Base-by-base conservation (phyloP, 2,113 vertebrate species). In the Melanerpes formicivorus region DNA sequence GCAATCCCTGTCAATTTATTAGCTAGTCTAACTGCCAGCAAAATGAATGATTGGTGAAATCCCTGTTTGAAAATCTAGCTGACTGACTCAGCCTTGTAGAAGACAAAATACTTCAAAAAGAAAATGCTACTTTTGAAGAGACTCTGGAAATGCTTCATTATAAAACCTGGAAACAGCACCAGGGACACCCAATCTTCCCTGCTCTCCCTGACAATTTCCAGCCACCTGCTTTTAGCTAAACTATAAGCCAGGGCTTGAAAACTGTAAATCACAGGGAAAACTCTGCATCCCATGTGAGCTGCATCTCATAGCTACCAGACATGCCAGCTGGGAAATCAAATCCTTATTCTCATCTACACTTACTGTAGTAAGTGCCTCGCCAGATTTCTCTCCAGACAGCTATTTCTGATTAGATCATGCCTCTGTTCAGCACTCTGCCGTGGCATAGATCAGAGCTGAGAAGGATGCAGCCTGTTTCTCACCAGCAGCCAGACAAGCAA, bases 191-290 rank as follows among this genome's bases (percentile, higher is more conserved):
- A 65, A 1, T 50, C 84, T 93, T 69, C 62, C 34, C 29, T 30
- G 30, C n/a, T 75, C 59, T 78, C 50, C 19, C 62, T 40, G 44
- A 72, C 44, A 91, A 80, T 86, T 91, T 91, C 84, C 70, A 88
- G 19, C 55, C 86, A 90, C 80, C 86, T 86, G 66, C 66, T 81
- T 88, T 87, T 54, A 75, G 50, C 80, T 94, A 10, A 88, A 88
- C 70, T 58, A 81, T 21, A 91, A 91, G 66, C 62, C 83, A 90
- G 75, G 92, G 69, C 64, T 48, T 88, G 44, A 84, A 90, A 92
- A 84, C 90, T 42, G 62, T 69, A 86, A 86, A 91, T 86, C 66
- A 59, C 46, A 81, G 23, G 27, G 60, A 81, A 96, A 90, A 88
- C 5, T 17, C 86, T 25, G 54, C 4, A 3, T 63, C 64, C 27